A percentile compares a stretch with the other conserved stretches of the same genome.
These are phyloP conservation scores for Fundulus diaphanus DNA, from an alignment of 2,797 vertebrate genomes.

Conservation along the genomic window DNA sequence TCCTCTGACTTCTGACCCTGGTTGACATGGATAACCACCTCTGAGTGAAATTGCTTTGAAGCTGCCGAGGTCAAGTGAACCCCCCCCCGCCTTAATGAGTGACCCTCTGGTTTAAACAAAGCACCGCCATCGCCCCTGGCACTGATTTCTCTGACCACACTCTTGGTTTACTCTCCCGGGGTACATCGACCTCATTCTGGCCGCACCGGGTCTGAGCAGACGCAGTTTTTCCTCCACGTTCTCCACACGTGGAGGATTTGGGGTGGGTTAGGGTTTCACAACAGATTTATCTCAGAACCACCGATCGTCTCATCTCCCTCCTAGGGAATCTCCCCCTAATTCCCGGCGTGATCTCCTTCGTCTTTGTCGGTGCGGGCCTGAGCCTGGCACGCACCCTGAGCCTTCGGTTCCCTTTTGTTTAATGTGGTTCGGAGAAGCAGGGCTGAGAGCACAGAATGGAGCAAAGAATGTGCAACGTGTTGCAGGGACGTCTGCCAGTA, in stretches of 20 bases:
- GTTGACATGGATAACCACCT: slow-evolving; percentile 62
- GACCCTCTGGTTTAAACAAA: slow-evolving; percentile 56
- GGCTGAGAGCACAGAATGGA: slow-evolving; percentile 34
- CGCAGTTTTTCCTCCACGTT: slow-evolving; percentile 25
- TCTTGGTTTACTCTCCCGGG: slow-evolving; percentile 38
- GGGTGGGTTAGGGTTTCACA: slow-evolving; percentile 62
- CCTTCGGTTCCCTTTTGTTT: slow-evolving; percentile 52
- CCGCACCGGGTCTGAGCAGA: slow-evolving; percentile 47
- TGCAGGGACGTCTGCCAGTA: slow-evolving; percentile 49
- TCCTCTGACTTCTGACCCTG: slow-evolving; percentile 73
- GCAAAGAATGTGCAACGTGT: slow-evolving; percentile 66
- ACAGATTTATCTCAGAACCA: slow-evolving; percentile 62
- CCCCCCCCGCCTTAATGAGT: slow-evolving; percentile 45
- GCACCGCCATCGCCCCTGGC: slow-evolving; percentile 33
- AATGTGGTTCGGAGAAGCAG: slow-evolving; percentile 34
- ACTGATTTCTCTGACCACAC: slow-evolving; percentile 25
- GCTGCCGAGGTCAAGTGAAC: slow-evolving; percentile 32
- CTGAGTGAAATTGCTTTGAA: slow-evolving; percentile 63
- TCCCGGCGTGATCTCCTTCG: slow-evolving; percentile 59
- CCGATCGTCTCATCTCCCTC: slow-evolving; percentile 35
- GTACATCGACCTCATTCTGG: slow-evolving; percentile 56
- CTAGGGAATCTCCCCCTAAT: slow-evolving; percentile 47
- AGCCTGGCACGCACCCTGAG: slow-evolving; percentile 44
- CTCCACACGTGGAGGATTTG: slow-evolving; percentile 51
- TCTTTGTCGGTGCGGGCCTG: slow-evolving; percentile 52